phyloP scores from a whole-genome alignment of 2,113 vertebrate species.

The Ophthalmolycus amberensis region DNA sequence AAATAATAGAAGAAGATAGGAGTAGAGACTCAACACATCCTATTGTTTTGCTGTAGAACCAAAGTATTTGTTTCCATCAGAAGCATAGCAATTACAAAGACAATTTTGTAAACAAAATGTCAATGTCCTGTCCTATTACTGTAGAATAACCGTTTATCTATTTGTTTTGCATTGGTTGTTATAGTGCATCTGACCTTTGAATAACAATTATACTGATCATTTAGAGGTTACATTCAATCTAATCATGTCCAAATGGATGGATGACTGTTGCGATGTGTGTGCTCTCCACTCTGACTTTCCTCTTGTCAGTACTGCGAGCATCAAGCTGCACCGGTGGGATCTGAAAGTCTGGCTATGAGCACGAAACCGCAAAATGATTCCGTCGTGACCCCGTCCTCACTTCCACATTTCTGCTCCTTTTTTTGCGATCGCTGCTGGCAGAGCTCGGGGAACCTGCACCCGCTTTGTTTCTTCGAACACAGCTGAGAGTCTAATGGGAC shows the following conservation, averaged over 20 bases:
- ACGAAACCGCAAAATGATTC: constrained; percentile 29
- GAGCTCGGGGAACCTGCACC: constrained; percentile 12
- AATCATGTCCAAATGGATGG: constrained; percentile 47
- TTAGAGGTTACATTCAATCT: constrained; percentile 49
- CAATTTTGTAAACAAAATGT: constrained; percentile 18
- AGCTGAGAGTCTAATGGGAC: constrained; percentile 14
- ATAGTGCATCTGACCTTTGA: constrained; percentile 63
- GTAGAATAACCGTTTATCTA: constrained; percentile 26
- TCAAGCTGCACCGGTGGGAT: neutral
- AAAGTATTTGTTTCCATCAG: neutral
- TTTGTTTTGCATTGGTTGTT: constrained; percentile 38
- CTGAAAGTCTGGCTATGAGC: constrained; percentile 27
- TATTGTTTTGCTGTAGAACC: neutral
- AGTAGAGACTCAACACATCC: neutral
- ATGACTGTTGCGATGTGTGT: constrained; percentile 24
- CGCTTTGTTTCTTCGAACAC: neutral
- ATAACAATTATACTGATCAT: constrained; percentile 52
- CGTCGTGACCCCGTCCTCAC: neutral
- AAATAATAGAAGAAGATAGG: neutral
- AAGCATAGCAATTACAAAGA: neutral
- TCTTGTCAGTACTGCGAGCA: neutral
- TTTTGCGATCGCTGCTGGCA: neutral
- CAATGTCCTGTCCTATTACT: constrained; percentile 16
- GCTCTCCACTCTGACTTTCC: neutral
- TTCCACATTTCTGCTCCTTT: neutral